Conservation (phyloP, 2,113 vertebrate genomes). For the Myrmecophaga tridactyla region DNA sequence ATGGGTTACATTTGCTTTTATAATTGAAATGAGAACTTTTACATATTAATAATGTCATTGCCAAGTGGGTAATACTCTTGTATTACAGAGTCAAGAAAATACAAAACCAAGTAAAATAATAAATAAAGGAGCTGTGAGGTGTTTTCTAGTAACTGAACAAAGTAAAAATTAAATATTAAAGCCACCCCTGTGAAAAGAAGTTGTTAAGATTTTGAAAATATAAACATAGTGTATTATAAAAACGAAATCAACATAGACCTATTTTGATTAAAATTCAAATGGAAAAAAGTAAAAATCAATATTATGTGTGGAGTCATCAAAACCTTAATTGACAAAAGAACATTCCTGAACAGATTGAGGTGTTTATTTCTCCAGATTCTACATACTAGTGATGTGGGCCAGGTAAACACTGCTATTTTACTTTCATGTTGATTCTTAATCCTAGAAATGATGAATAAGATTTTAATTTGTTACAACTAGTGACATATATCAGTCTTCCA, state of each 20-base stretch:
- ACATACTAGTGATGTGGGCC: conserved; percentile 24
- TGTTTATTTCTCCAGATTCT: conserved; percentile 71
- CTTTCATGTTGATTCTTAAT: not conserved
- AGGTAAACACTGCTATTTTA: conserved; percentile 53
- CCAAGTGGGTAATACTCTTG: conserved; percentile 3
- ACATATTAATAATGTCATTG: conserved; percentile 38
- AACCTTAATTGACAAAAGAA: conserved; percentile 67
- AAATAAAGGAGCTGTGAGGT: conserved; percentile 70
- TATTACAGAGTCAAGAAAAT: conserved; percentile 56
- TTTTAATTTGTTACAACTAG: not conserved
- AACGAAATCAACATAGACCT: conserved; percentile 67
- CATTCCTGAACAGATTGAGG: conserved; percentile 66
- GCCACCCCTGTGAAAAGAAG: conserved; percentile 57
- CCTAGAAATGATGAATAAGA: not conserved
- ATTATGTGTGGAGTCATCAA: conserved; percentile 56
- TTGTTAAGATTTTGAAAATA: conserved; percentile 77
- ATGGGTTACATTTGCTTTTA: conserved; percentile 33
- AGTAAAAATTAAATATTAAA: conserved; percentile 80
- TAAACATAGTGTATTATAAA: conserved; percentile 60
- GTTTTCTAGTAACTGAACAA: conserved; percentile 71
- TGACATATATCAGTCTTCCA: not conserved
- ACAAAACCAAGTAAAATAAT: conserved; percentile 24
- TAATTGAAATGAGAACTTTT: conserved; percentile 56
- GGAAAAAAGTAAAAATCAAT: conserved; percentile 69
- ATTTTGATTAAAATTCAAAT: conserved; percentile 81